These are phyloP conservation scores for Sicus ferrugineus DNA, from an alignment of 2,888 invertebrate species.

Conservation along the genomic window DNA sequence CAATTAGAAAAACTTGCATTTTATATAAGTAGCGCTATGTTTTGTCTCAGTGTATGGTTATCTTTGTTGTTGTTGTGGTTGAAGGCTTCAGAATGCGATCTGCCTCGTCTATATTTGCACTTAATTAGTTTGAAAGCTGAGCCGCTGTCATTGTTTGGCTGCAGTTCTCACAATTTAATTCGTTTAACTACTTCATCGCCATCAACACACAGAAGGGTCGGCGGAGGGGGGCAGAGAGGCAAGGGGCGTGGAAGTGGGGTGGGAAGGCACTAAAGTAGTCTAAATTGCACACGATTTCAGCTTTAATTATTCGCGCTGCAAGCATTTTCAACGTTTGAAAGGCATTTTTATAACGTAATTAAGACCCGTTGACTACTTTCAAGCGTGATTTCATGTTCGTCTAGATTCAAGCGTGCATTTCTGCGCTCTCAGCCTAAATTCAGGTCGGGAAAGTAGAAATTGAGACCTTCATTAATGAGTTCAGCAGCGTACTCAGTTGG, in stretches of 20 bases:
- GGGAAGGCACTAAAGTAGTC: neutral
- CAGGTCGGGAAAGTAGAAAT: neutral
- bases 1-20: too few relatives aligned
- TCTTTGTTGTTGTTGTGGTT: neutral
- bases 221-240: neutral
- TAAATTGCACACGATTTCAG: neutral
- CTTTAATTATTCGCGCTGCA: conserved; percentile 2
- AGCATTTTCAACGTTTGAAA: neutral
- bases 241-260: too few relatives aligned
- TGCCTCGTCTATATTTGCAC: conserved; percentile 3
- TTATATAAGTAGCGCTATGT: too few relatives aligned
- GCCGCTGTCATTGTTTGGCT: conserved; percentile 27
- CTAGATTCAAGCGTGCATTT: neutral
- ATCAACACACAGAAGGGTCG: neutral
- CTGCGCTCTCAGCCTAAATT: conserved; percentile 12
- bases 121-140: conserved; percentile 38
- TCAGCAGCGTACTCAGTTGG: too few relatives aligned
- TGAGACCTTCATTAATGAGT: neutral
- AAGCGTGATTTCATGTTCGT: conserved; percentile 6
- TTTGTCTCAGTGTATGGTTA: neutral
- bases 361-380: neutral
- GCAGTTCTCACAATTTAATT: conserved; percentile 56
- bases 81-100: neutral
- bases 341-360: conserved; percentile 3
- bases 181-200: conserved; percentile 57